Percentiles rank a stretch among this genome's conserved stretches.
phyloP scores from a whole-genome alignment of 2,797 vertebrate genomes.

The Acipenser transmontanus region DNA sequence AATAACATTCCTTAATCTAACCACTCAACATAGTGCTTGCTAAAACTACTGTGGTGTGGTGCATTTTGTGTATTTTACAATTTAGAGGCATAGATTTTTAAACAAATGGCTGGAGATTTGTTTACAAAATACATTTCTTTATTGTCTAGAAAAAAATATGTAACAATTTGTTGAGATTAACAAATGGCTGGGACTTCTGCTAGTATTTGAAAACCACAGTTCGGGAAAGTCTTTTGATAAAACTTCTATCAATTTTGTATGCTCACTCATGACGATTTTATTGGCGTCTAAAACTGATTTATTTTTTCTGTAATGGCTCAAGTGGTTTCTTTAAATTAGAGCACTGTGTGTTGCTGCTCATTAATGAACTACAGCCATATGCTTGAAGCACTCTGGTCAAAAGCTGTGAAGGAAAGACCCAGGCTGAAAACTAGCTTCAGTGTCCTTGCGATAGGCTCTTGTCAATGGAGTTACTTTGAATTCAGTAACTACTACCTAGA shows the following conservation, averaged over 20 bases:
- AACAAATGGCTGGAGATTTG: too few species aligned
- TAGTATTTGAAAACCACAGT: too few species aligned
- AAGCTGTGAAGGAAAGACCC: constrained; percentile 68
- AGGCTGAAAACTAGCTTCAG: constrained; percentile 54
- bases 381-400: constrained; percentile 83
- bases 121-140: too few species aligned
- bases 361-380: constrained; percentile 97
- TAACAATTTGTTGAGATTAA: too few species aligned
- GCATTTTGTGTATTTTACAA: too few species aligned
- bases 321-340: constrained; percentile 97
- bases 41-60: too few species aligned
- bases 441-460: constrained; percentile 73
- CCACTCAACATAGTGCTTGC: too few species aligned
- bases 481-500: constrained; percentile 73
- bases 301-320: constrained; percentile 82
- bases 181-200: too few species aligned
- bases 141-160: too few species aligned
- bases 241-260: not conserved
- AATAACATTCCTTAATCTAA: too few species aligned
- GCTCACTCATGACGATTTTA: not conserved
- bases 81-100: too few species aligned
- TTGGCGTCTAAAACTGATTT: constrained; percentile 50
- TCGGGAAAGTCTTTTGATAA: not conserved
- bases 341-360: constrained; percentile 80
- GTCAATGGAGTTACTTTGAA: constrained; percentile 74